A percentile compares a stretch with the other conserved stretches of the same genome.
phyloP scores from a whole-genome alignment of 2,797 vertebrate species.

The Triplophysa yarkandensis region DNA sequence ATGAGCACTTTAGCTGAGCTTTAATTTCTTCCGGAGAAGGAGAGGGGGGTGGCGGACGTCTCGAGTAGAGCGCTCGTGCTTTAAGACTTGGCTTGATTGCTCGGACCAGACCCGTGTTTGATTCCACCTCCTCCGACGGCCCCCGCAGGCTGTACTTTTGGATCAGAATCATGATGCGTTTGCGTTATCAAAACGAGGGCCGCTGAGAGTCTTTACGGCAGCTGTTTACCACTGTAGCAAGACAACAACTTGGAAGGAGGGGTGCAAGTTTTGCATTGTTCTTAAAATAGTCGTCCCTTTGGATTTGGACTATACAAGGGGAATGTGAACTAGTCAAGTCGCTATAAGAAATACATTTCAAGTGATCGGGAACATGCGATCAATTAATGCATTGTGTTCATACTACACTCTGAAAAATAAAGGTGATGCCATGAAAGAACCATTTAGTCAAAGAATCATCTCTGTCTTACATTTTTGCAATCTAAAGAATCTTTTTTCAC shows the following conservation, averaged over 20 bases:
- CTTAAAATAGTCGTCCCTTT: neutral
- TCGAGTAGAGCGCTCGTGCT: slow-evolving; percentile 38
- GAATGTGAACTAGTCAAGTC: too few relatives aligned
- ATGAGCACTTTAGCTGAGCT: slow-evolving; percentile 41
- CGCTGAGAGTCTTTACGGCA: neutral
- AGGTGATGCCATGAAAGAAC: too few relatives aligned
- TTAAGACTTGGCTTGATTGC: slow-evolving; percentile 39
- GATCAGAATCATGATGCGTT: neutral
- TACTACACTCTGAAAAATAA: too few relatives aligned
- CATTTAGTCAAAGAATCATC: too few relatives aligned
- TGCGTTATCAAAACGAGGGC: neutral
- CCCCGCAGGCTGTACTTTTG: slow-evolving; percentile 1
- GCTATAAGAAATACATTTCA: too few relatives aligned
- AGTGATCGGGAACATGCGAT: too few relatives aligned
- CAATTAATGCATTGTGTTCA: too few relatives aligned
- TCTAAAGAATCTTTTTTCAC: too few relatives aligned
- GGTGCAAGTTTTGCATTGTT: neutral
- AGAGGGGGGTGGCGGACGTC: neutral
- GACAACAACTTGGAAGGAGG: neutral
- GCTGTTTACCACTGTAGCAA: slow-evolving; percentile 10
- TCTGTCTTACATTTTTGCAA: too few relatives aligned
- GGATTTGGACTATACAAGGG: too few relatives aligned
- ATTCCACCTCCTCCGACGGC: neutral
- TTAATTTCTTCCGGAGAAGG: slow-evolving; percentile 33
- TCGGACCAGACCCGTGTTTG: neutral